Base-by-base conservation (phyloP, 2,113 vertebrate genomes). In the Polypterus bichir region DNA sequence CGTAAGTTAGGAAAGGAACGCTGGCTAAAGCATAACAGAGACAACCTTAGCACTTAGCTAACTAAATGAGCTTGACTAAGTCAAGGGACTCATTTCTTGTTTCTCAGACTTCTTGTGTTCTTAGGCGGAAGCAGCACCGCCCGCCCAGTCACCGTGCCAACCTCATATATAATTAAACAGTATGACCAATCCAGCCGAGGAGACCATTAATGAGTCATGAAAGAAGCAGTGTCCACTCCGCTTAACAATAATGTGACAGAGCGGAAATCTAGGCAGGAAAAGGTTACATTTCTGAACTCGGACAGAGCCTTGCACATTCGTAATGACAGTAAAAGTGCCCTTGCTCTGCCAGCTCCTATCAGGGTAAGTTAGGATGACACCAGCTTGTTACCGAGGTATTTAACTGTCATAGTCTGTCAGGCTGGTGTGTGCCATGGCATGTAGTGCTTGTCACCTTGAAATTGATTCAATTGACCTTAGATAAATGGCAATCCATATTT, bases 321-420 rank as follows among this genome's bases (percentile, higher is more conserved):
- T 71, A 75, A 74, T 64, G 66, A 74, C 67, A 68, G 67, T 59
- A 53, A 68, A 69, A 70, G 70, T 71, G 76, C 70, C 77, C 79
- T 73, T 59, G 66, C 74, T 72, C 70, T 75, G 74, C 71, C 72
- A 69, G 71, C 64, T 72, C 77, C 77, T 69, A 79, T 82, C 75
- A 73, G 55, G 44, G 67, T 71, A 70, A 78, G 73, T 59, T 65
- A 57, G 54, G 74, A 72, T 71, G 75, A 76, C 72, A 71, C 48
- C 1, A 57, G 62, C 76, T 76, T 76, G 79, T 81, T 77, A 70
- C 71, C 9, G 49, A 59, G 64, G 70, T 74, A 74, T 76, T 72
- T 68, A 70, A 69, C 69, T 76, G 77, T 74, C 81, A 76, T 46
- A 48, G 65, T 65, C 70, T 75, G 69, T 77, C 73, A 63, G 65